Percentiles rank a stretch among this genome's conserved stretches.
These are phyloP conservation scores for Oegoconia quadripuncta DNA, from an alignment of 2,888 invertebrate genomes.

Conservation along the genomic window DNA sequence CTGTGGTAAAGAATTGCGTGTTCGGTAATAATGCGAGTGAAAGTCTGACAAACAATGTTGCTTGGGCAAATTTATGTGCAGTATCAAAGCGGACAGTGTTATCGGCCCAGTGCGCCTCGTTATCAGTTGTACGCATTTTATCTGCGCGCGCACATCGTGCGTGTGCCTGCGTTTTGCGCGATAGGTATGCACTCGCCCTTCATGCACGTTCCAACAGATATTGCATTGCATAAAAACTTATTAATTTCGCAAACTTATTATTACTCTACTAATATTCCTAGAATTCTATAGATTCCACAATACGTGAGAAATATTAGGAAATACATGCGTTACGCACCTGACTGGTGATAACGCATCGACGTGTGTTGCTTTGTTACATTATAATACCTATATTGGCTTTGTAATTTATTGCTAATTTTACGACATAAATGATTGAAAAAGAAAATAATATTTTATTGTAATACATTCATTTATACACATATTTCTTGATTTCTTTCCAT, in stretches of 20 bases:
- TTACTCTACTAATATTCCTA: conserved; percentile 7
- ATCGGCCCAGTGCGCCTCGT: conserved; percentile 48
- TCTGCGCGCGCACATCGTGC: conserved; percentile 51
- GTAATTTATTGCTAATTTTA: too few species aligned
- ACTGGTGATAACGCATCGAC: conserved; percentile 2
- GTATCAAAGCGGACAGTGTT: conserved; percentile 46
- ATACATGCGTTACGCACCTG: conserved; percentile 67
- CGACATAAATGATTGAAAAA: too few species aligned
- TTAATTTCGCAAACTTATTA: conserved; percentile 66
- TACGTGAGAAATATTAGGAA: conserved; percentile 68
- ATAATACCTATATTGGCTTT: too few species aligned
- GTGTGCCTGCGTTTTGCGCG: conserved; percentile 70
- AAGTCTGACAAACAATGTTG: conserved; percentile 32
- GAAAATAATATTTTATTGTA: too few species aligned
- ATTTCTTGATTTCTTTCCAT: too few species aligned
- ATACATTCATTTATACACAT: too few species aligned
- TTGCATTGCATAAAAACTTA: conserved; percentile 49
- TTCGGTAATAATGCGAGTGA: conserved; percentile 18
- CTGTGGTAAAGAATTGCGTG: too few species aligned
- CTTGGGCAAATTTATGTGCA: conserved; percentile 48
- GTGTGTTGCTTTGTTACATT: not conserved
- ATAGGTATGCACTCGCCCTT: conserved; percentile 47
- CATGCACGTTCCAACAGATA: conserved; percentile 48
- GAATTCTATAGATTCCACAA: conserved; percentile 44
- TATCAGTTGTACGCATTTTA: conserved; percentile 65